phyloP scores from a whole-genome alignment of 2,888 invertebrate genomes.

The Formica aserva region DNA sequence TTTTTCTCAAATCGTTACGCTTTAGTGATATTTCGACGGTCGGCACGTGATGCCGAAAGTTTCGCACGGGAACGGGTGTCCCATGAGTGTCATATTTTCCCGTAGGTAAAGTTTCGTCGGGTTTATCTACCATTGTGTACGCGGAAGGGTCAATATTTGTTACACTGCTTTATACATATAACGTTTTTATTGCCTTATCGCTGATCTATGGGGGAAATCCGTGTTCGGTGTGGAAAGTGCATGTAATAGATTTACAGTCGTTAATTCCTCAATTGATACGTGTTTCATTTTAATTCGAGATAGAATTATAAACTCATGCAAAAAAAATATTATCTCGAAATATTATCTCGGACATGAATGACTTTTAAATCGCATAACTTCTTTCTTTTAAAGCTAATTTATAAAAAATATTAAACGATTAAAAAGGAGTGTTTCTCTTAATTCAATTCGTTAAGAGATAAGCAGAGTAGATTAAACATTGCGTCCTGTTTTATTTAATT shows the following conservation, averaged over 20 bases:
- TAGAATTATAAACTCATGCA: neutral
- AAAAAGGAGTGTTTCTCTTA: no score
- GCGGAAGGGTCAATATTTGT: constrained; percentile 36
- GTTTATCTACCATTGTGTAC: constrained; percentile 28
- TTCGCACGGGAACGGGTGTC: constrained; percentile 17
- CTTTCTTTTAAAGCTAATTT: neutral
- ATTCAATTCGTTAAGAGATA: neutral
- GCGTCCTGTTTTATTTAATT: constrained; percentile 25
- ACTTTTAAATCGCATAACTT: neutral
- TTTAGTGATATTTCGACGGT: constrained; percentile 50
- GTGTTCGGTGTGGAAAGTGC: neutral
- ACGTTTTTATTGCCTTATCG: neutral
- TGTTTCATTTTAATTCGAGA: neutral
- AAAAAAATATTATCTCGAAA: neutral
- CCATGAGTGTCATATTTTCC: constrained; percentile 42
- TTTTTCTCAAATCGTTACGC: constrained; percentile 48
- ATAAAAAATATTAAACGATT: neutral
- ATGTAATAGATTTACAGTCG: neutral
- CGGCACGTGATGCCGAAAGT: constrained; percentile 50
- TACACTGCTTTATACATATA: constrained; percentile 11
- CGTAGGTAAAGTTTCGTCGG: constrained; percentile 38
- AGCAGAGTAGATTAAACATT: neutral
- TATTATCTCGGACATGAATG: neutral
- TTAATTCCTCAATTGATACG: neutral
- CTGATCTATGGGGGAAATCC: neutral